Evolutionary conservation across 2,888 invertebrate species (phyloP).

Genomic region (Patella depressa): DNA sequence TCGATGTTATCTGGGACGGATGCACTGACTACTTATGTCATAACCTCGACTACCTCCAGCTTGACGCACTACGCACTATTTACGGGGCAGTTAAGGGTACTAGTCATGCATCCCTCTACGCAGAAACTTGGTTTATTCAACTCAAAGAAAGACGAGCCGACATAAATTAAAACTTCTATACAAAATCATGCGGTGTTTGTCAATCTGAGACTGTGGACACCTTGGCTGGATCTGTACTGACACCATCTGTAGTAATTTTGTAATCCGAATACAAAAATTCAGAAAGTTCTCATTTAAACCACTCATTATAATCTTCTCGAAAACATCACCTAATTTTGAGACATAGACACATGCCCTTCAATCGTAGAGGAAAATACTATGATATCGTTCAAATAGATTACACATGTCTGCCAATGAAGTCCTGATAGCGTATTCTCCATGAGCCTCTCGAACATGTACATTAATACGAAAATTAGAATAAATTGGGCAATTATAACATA

Average conservation of each 20-base stretch:
- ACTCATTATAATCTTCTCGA: conserved; percentile 25
- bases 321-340: conserved; percentile 33
- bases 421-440: conserved; percentile 25
- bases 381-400: conserved; percentile 26
- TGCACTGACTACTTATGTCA: no score
- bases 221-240: background rate
- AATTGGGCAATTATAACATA: no score
- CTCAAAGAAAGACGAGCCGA: no score
- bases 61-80: no score
- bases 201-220: background rate
- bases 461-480: no score
- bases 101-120: no score
- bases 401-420: conserved; percentile 18
- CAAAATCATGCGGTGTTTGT: background rate
- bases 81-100: no score
- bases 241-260: background rate
- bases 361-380: conserved; percentile 24
- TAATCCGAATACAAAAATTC: background rate
- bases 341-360: conserved; percentile 28
- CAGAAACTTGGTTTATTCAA: no score
- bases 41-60: no score
- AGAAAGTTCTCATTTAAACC: no score
- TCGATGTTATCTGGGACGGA: no score
- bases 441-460: conserved; percentile 18
- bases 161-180: no score